Percentiles rank a stretch among this genome's conserved stretches.
Evolutionary conservation across 2,797 vertebrate species (phyloP).

Genomic region (Semotilus atromaculatus): DNA sequence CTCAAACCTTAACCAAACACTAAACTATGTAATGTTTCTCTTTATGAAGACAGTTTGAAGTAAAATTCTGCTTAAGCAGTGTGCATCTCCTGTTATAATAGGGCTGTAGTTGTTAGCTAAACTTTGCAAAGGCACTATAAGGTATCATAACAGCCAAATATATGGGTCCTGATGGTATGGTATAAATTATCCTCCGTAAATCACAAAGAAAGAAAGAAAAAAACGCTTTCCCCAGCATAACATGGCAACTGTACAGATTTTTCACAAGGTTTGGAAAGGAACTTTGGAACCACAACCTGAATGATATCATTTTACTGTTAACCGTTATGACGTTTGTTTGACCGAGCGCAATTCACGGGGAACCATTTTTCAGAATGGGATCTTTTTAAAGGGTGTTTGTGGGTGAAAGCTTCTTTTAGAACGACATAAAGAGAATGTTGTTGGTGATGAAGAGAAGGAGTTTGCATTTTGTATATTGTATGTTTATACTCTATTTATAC

Average conservation of each 20-base stretch:
- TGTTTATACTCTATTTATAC: background rate
- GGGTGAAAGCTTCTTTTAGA: slow-evolving; percentile 31
- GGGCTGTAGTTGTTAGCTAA: slow-evolving; percentile 49
- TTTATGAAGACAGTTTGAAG: slow-evolving; percentile 13
- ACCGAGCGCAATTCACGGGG: slow-evolving; percentile 42
- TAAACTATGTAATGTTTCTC: slow-evolving; percentile 8
- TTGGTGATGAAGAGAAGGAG: slow-evolving; percentile 58
- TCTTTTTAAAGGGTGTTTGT: slow-evolving; percentile 55
- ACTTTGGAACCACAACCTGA: slow-evolving; percentile 56
- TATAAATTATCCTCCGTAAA: slow-evolving; percentile 67
- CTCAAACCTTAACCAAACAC: slow-evolving; percentile 22
- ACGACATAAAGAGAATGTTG: slow-evolving; percentile 13
- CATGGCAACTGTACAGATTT: slow-evolving; percentile 48
- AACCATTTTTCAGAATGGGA: slow-evolving; percentile 31
- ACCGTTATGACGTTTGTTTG: slow-evolving; percentile 49
- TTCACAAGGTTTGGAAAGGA: slow-evolving; percentile 39
- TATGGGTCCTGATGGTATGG: slow-evolving; percentile 65
- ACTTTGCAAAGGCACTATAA: slow-evolving; percentile 54
- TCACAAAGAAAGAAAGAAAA: slow-evolving; percentile 62
- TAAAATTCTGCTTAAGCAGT: background rate
- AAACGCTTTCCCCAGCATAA: slow-evolving; percentile 9
- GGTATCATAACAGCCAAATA: slow-evolving; percentile 61
- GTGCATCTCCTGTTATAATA: background rate
- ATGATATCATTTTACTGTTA: slow-evolving; percentile 61
- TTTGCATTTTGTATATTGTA: slow-evolving; percentile 14